Conservation (phyloP, 2,888 invertebrate genomes). For the Priapulus caudatus region DNA sequence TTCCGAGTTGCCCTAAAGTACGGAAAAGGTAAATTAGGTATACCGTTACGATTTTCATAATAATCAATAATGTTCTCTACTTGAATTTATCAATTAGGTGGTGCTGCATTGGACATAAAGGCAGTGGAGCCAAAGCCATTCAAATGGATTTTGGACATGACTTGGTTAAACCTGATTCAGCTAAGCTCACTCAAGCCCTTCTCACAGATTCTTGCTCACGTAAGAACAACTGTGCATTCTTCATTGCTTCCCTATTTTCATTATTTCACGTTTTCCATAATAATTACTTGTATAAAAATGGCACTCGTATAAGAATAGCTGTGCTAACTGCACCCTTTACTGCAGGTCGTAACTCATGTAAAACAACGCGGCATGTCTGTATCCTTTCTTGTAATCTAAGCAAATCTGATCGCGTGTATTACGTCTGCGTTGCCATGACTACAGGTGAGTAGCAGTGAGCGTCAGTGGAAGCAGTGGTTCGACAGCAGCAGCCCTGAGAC, state of each 20-base stretch:
- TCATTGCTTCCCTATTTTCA: constrained; percentile 5
- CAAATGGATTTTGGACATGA: constrained; percentile 41
- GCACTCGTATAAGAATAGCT: no score
- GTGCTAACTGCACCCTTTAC: no score
- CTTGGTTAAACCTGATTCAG: constrained; percentile 40
- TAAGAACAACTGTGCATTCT: constrained; percentile 38
- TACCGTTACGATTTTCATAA: no score
- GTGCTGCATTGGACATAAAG: constrained; percentile 40
- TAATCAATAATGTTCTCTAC: no score
- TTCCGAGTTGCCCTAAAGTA: no score
- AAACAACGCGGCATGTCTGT: no score
- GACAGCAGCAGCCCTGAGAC: constrained; percentile 40
- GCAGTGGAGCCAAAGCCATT: constrained; percentile 40
- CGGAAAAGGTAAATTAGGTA: no score
- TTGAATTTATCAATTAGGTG: constrained; percentile 29
- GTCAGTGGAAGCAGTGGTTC: constrained; percentile 41
- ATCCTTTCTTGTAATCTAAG: no score
- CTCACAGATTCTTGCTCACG: constrained; percentile 36
- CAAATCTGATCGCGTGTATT: no score
- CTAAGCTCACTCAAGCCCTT: constrained; percentile 38
- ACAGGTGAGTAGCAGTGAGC: constrained; percentile 15
- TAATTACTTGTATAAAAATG: no score
- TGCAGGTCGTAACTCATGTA: no score
- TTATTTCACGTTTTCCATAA: background rate
- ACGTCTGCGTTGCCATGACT: no score